A percentile compares a stretch with the other conserved stretches of the same genome.
phyloP scores from a whole-genome alignment of 2,797 vertebrate species.

The Eupleurogrammus muticus region DNA sequence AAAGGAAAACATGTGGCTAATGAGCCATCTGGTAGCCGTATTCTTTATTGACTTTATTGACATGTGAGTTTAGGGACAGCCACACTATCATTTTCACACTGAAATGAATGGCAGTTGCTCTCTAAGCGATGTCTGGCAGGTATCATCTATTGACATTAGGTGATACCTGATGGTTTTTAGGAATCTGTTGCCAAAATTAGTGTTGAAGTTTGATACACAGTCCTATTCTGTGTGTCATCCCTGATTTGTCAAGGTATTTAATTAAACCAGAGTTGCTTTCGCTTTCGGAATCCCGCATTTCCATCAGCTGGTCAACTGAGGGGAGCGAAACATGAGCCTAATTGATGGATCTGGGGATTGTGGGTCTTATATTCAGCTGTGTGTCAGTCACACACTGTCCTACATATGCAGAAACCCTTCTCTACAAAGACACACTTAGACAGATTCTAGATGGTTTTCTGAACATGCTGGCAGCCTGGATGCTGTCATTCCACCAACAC shows the following conservation, averaged over 20 bases:
- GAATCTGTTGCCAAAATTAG: no score
- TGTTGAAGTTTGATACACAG: background rate
- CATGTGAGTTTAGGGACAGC: constrained; percentile 26
- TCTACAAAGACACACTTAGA: constrained; percentile 65
- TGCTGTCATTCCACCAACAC: constrained; percentile 51
- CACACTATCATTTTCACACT: constrained; percentile 17
- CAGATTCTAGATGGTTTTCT: constrained; percentile 59
- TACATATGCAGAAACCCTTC: constrained; percentile 52
- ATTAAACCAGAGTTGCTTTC: background rate
- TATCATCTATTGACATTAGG: constrained; percentile 11
- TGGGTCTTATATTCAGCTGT: constrained; percentile 60
- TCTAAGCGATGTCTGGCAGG: background rate
- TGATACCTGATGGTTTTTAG: no score
- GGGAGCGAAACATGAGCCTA: constrained; percentile 68
- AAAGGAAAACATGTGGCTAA: constrained; percentile 50
- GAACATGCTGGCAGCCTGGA: constrained; percentile 36
- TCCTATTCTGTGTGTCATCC: no score
- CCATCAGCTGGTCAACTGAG: constrained; percentile 53
- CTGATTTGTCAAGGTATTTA: background rate
- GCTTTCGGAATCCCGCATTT: constrained; percentile 15
- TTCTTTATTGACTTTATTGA: constrained; percentile 19
- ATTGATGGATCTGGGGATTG: constrained; percentile 68
- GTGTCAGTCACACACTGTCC: constrained; percentile 51
- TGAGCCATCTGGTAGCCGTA: constrained; percentile 40
- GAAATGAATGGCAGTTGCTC: constrained; percentile 25